Evolutionary conservation across 2,888 invertebrate genomes (phyloP).

Genomic region (Drosophila koepferae): DNA sequence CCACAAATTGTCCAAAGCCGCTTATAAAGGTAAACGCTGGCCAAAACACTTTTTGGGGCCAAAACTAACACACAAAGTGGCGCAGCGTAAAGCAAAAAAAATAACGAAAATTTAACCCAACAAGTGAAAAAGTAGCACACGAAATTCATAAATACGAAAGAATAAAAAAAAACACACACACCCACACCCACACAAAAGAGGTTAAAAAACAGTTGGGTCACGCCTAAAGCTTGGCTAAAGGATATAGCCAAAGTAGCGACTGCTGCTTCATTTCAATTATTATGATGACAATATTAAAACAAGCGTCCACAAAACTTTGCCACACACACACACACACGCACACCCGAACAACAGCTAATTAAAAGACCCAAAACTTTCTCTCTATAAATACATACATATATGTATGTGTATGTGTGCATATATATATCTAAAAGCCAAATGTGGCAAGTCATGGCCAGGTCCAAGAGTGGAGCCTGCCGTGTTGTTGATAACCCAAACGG

Average conservation of each 20-base stretch:
- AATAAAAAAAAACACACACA: slow-evolving; percentile 9
- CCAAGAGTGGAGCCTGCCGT: slow-evolving; percentile 61
- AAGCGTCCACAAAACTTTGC: slow-evolving; percentile 30
- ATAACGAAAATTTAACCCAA: slow-evolving; percentile 22
- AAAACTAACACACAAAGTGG: slow-evolving; percentile 75
- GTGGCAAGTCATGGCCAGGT: slow-evolving; percentile 70
- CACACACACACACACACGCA: slow-evolving; percentile 10
- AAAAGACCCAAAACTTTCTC: slow-evolving; percentile 61
- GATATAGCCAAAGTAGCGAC: slow-evolving; percentile 29
- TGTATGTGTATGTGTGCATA: background rate
- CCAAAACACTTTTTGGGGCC: slow-evolving; percentile 69
- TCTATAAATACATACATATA: slow-evolving; percentile 14
- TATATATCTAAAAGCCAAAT: slow-evolving; percentile 51
- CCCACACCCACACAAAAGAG: background rate
- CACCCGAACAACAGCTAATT: slow-evolving; percentile 56
- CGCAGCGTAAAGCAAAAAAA: slow-evolving; percentile 25
- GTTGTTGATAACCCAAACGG: slow-evolving; percentile 78
- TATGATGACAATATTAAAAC: slow-evolving; percentile 71
- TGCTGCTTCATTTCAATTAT: slow-evolving; percentile 75
- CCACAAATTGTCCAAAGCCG: slow-evolving; percentile 77
- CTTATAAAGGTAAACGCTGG: slow-evolving; percentile 78
- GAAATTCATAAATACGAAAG: slow-evolving; percentile 52
- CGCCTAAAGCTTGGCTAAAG: slow-evolving; percentile 49
- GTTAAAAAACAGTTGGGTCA: slow-evolving; percentile 52
- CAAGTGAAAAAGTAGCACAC: slow-evolving; percentile 71